These are phyloP conservation scores for Agapetus fuscipes DNA, from an alignment of 2,888 invertebrate species.

Conservation along the genomic window DNA sequence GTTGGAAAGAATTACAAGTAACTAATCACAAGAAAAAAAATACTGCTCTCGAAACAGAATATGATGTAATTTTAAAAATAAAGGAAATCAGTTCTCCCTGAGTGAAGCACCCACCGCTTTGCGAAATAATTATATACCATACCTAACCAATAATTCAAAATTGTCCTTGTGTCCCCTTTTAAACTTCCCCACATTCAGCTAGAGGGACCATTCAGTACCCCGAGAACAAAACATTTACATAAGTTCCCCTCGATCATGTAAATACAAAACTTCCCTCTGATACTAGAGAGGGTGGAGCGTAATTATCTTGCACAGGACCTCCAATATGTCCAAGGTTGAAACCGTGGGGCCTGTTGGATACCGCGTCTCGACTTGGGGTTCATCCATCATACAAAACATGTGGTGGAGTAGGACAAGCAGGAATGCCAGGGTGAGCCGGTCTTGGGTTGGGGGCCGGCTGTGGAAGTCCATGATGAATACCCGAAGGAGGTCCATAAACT, in stretches of 20 bases:
- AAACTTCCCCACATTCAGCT: no score
- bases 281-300: conserved; percentile 25
- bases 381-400: conserved; percentile 75
- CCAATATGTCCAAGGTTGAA: conserved; percentile 24
- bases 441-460: conserved; percentile 49
- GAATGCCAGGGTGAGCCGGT: conserved; percentile 58
- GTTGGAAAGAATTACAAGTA: no score
- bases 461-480: conserved; percentile 48
- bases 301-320: conserved; percentile 22
- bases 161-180: conserved; percentile 33
- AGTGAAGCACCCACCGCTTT: no score
- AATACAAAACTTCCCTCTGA: conserved; percentile 13
- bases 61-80: no score
- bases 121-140: no score
- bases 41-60: no score
- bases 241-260: no score
- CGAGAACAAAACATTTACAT: conserved; percentile 9
- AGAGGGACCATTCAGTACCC: conserved; percentile 1
- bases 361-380: conserved; percentile 72
- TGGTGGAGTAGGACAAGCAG: conserved; percentile 65
- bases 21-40: no score
- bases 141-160: no score
- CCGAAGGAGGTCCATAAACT: conserved; percentile 27
- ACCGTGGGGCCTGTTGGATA: conserved; percentile 25
- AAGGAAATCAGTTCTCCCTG: no score